Conservation (phyloP, 2,113 vertebrate species). For the Toxostoma redivivum region DNA sequence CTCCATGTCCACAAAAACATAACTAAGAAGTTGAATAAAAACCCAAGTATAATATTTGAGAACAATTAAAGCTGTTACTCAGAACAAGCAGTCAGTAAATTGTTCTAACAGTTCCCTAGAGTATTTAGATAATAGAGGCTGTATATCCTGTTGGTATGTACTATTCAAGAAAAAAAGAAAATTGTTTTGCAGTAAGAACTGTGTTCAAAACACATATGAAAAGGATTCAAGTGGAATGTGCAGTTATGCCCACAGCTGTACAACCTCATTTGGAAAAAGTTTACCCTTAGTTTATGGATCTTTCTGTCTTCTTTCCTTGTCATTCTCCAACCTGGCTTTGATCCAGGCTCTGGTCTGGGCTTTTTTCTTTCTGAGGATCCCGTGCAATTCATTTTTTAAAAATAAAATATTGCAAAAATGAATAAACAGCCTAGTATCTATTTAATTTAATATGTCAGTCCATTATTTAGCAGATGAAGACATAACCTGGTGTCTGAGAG, state of each 20-base stretch:
- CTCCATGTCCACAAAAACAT: not conserved
- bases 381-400: constrained; percentile 64
- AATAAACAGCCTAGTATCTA: not conserved
- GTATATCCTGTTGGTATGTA: not conserved
- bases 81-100: not conserved
- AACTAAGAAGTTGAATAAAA: not conserved
- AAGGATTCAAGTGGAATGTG: not conserved
- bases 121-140: not conserved
- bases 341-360: constrained; percentile 74
- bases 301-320: constrained; percentile 71
- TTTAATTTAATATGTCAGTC: not conserved
- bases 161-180: not conserved
- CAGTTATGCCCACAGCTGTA: not conserved
- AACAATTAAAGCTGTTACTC: not conserved
- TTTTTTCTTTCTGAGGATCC: constrained; percentile 73
- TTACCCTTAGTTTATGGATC: constrained; percentile 68
- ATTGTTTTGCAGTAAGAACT: not conserved
- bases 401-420: not conserved
- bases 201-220: not conserved
- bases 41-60: not conserved
- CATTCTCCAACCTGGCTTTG: constrained; percentile 69
- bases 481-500: not conserved
- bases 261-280: not conserved
- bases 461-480: not conserved
- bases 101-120: not conserved